Evolutionary conservation across 1,140 invertebrate genomes (phyloP), one percentile per base, ranked within the genome.

Genomic region (Prorops nasuta): DNA sequence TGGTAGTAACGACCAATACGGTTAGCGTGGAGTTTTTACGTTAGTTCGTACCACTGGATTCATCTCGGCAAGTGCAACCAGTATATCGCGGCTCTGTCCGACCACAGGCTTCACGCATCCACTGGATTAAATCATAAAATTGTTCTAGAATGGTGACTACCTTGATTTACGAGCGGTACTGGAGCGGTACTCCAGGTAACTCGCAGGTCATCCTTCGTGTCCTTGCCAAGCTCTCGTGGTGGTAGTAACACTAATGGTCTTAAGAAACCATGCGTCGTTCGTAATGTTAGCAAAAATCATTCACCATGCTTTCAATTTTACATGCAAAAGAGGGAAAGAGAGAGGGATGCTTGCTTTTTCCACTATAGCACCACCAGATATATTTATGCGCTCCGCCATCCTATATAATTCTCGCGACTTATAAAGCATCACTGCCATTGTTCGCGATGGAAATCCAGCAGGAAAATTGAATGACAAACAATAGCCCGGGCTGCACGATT

Each of bases 41-140:
- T n/a, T n/a, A n/a, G n/a, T n/a, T n/a, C n/a, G n/a, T n/a, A n/a
- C n/a, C n/a, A n/a, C n/a, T n/a, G n/a, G n/a, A 60, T 58, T 58
- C 58, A 60, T 60, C 56, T 51, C 51, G 56, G 58, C 46, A 31
- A 58, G 57, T 58, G 51, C 47, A 58, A 24, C 32, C 50, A 28
- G 39, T 54, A 44, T 49, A 46, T 41, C 48, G 37, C 42, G 14
- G 12, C 14, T 12, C 35, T 36, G 51, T 47, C 18, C 52, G 38
- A 53, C 59, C 53, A 32, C 60, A 63, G 54, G 39, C 54, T 64
- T 64, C 51, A 52, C 57, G 55, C 57, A 56, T 64, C 49, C 51
- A 52, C 49, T 45, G 64, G 62, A 66, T 66, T 65, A 65, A 66
- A 65, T 66, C 64, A 66, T 66, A 68, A 66, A 68, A 68, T 66